Conservation (phyloP, 2,113 vertebrate genomes). For the Brachyhypopomus occidentalis region DNA sequence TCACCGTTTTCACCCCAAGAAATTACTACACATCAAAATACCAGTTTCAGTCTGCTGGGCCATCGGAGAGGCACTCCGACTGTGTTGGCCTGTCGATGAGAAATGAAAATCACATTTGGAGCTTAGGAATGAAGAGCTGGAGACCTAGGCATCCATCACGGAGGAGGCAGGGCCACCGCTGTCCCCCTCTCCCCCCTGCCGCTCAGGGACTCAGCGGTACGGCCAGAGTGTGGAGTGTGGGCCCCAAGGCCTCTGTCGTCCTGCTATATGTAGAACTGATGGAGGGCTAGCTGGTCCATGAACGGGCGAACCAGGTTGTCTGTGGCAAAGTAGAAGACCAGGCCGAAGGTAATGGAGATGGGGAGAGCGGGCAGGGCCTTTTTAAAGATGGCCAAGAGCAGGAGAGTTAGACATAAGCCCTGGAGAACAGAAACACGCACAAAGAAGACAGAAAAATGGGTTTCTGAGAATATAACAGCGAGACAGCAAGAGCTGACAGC, state of each 20-base stretch:
- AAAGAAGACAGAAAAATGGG: not conserved
- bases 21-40: constrained; percentile 35
- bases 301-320: constrained; percentile 96
- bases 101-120: not conserved
- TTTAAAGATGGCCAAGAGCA: constrained; percentile 98
- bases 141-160: constrained; percentile 50
- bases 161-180: constrained; percentile 38
- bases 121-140: constrained; percentile 31
- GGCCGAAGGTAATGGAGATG: constrained; percentile 97
- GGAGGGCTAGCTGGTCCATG: constrained; percentile 93
- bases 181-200: constrained; percentile 45
- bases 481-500: not conserved
- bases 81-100: constrained; percentile 17
- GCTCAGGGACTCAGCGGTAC: constrained; percentile 33
- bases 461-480: not conserved
- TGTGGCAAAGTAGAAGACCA: constrained; percentile 98
- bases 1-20: not conserved
- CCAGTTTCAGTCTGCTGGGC: constrained; percentile 17
- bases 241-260: constrained; percentile 17
- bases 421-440: constrained; percentile 56
- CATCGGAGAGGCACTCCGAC: constrained; percentile 35
- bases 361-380: constrained; percentile 97
- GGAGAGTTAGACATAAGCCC: constrained; percentile 96
- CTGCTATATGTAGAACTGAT: constrained; percentile 98
- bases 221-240: constrained; percentile 14